Evolutionary conservation across 2,797 vertebrate species (phyloP).

Genomic region (Tragelaphus eurycerus): DNA sequence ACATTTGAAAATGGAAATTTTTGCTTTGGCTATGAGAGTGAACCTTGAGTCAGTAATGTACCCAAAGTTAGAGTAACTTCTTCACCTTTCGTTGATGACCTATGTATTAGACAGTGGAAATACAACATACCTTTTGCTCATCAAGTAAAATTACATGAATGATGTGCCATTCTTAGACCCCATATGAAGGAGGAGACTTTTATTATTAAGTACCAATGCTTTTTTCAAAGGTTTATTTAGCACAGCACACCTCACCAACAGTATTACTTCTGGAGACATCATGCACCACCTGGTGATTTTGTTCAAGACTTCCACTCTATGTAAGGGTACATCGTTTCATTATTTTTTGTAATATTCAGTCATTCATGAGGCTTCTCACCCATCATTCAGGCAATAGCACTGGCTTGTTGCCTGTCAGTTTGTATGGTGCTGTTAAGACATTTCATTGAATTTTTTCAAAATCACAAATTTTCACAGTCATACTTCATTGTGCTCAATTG

Average conservation of each 20-base stretch:
- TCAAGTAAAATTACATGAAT: background rate
- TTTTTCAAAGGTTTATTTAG: background rate
- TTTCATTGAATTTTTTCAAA: conserved; percentile 5
- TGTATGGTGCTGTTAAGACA: background rate
- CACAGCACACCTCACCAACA: background rate
- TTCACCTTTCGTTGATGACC: background rate
- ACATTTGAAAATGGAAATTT: background rate
- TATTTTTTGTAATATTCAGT: background rate
- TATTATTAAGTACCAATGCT: background rate
- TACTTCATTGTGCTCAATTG: background rate
- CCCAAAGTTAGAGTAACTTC: background rate
- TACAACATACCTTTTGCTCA: background rate
- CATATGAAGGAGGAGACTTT: background rate
- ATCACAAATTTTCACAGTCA: background rate
- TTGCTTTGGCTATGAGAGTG: background rate
- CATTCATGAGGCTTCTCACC: background rate
- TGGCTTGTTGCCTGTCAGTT: background rate
- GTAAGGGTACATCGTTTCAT: background rate
- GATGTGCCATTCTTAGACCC: background rate
- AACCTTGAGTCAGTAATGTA: background rate
- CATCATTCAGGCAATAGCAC: background rate
- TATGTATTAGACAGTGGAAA: background rate
- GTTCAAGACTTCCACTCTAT: background rate
- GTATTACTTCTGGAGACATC: background rate
- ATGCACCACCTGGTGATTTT: background rate